Evolutionary conservation across 30 jellyfish, hydroid and myxozoan genomes (phyloP), one percentile per base, ranked within the genome.

Genomic region (Catostylus mosaicus): DNA sequence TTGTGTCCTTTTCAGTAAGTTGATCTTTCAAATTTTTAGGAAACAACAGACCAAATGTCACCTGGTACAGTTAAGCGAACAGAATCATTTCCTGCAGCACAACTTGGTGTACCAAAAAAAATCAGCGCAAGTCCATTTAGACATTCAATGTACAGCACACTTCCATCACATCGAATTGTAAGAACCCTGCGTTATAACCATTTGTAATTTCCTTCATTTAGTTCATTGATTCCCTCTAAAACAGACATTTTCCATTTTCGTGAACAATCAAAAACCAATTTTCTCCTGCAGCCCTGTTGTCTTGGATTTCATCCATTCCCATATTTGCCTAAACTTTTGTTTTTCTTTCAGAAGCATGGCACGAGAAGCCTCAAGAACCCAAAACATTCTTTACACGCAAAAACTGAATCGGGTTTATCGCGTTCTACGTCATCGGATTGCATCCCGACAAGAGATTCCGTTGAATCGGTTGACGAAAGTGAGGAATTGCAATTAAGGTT

Each of bases 91-190:
- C 94, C 94, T 22, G 85, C 88, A 29, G 37, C 67, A 3, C 67
- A 52, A 20, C 67, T 52, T 52, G 67, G 67, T 10, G 67, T 20
- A 4, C 7, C 67, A 20, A 52, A 52, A 16, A 73, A 34, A 33
- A 38, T 52, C 11, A 68, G 68, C 40, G 35, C 81, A n/a, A n/a
- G 85, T 24, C 85, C 78, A 24, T 83, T 83, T 52, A 33, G 94
- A 43, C 94, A 83, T 40, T 71, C 94, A 6, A 73, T 83, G 86
- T 83, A 83, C 73, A 83, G 87, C 94, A 83, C 94, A 9, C 30
- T 83, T 0, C 94, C 94, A 7, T 72, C 87, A 9, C 80, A 75
- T 40, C 77, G 94, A 38, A 65, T 83, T n/a, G 94, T 83, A 74
- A 4, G 94, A 26, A 16, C 16, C 56, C n/a, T n/a, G n/a, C n/a